Evolutionary conservation across 2,888 invertebrate species (phyloP).

Genomic region (Ichneumoninae sp.): DNA sequence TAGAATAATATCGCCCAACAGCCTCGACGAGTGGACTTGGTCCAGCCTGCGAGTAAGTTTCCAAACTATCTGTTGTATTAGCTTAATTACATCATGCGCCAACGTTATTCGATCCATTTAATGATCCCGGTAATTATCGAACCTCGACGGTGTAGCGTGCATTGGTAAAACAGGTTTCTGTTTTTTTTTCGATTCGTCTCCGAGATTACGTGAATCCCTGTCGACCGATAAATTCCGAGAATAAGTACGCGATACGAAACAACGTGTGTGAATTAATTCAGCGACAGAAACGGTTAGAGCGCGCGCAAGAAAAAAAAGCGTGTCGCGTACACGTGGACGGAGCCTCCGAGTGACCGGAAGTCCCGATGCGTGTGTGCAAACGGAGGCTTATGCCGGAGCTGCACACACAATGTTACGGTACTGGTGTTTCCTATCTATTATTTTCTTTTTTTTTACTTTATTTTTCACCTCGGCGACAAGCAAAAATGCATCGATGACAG

Average conservation of each 20-base stretch:
- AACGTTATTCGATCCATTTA: neutral
- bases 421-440: neutral
- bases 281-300: neutral
- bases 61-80: neutral
- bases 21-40: slow-evolving; percentile 88
- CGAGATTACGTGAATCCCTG: neutral
- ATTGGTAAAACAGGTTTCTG: neutral
- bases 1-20: slow-evolving; percentile 85
- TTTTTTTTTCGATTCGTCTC: neutral
- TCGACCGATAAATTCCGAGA: neutral
- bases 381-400: neutral
- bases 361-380: slow-evolving; percentile 1
- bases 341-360: slow-evolving; percentile 49
- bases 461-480: slow-evolving; percentile 45
- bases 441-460: slow-evolving; percentile 5
- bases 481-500: slow-evolving; percentile 61
- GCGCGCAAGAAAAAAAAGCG: neutral
- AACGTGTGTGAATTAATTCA: neutral
- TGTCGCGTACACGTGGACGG: neutral
- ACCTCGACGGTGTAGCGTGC: neutral
- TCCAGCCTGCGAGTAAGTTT: slow-evolving; percentile 87
- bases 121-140: neutral
- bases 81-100: neutral
- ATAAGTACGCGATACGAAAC: slow-evolving; percentile 4
- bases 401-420: neutral